These are phyloP conservation scores for Clanis bilineata DNA, from an alignment of 2,888 invertebrate species.

Conservation along the genomic window DNA sequence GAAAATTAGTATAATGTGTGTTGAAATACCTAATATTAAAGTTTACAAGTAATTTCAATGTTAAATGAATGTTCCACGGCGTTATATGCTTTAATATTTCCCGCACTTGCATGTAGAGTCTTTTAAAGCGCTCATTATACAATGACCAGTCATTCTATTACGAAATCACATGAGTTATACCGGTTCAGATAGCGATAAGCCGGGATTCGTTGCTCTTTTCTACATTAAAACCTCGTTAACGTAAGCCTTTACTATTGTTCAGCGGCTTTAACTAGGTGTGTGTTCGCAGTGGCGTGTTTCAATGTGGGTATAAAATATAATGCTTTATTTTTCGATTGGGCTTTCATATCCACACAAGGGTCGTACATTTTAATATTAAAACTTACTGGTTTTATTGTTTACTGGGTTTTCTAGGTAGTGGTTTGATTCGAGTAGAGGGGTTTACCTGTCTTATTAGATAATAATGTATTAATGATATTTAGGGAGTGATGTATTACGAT, in stretches of 20 bases:
- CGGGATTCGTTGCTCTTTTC: conserved; percentile 52
- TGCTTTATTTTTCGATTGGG: neutral
- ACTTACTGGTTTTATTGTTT: neutral
- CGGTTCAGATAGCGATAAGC: conserved; percentile 67
- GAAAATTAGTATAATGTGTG: neutral
- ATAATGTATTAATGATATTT: too few species aligned
- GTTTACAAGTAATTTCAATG: neutral
- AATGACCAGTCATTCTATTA: conserved; percentile 47
- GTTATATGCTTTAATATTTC: neutral
- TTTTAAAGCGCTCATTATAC: conserved; percentile 6
- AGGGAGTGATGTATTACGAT: too few species aligned
- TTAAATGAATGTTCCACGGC: neutral
- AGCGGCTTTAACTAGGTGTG: conserved; percentile 31
- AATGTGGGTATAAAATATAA: neutral
- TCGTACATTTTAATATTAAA: neutral
- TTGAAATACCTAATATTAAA: neutral
- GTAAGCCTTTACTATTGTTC: conserved; percentile 56
- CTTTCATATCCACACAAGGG: neutral
- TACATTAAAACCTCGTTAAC: conserved; percentile 78
- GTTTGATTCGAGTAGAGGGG: too few species aligned
- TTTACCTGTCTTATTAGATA: too few species aligned
- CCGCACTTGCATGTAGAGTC: conserved; percentile 7
- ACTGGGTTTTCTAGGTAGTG: too few species aligned
- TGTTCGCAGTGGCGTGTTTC: conserved; percentile 9
- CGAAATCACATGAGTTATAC: conserved; percentile 66